Evolutionary conservation across 2,797 vertebrate species (phyloP), one percentile per base, ranked within the genome.

Genomic region (Enteromius anoplus): DNA sequence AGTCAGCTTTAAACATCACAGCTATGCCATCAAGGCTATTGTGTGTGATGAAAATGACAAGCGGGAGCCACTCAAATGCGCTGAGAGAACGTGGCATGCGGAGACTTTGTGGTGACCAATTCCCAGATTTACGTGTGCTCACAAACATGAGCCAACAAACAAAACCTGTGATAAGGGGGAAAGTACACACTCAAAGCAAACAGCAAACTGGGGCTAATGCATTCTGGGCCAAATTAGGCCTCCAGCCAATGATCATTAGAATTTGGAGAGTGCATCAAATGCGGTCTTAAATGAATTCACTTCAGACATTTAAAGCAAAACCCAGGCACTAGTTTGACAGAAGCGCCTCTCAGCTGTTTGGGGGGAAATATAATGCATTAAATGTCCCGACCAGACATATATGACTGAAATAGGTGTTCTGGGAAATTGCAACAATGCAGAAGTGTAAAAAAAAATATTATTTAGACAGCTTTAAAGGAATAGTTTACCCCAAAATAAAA

Each of bases 171-270:
- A 75, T 75, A 80, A 32, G 37, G 34, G 51, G 29, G 14, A 60
- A 64, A 84, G 73, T 80, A 58, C 83, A 82, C 47, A 84, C 73
- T 85, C 62, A 68, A 58, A 84, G 75, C 75, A 81, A 82, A 79
- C 83, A 65, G 75, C 81, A 76, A 78, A 71, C 76, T 68, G 49
- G 77, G 84, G 72, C 78, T 83, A 82, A 85, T 87, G 81, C 68
- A 85, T 82, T 75, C 78, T 64, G 80, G 78, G 66, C 78, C 69
- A 83, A 87, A 89, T 87, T 87, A 86, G 82, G 84, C 88, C 62
- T 83, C 64, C 68, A 86, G 88, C 78, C 86, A 85, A 51, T 84
- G 77, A 85, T 88, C 89, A 88, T 86, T 82, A 87, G 77, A 64
- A 55, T 84, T 87, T 84, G 84, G 87, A 87, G 21, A 55, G 83